Percentiles rank a stretch among this genome's conserved stretches.
Evolutionary conservation across 64 coral and sea anemone genomes (phyloP).

Genomic region (Porites australiensis): DNA sequence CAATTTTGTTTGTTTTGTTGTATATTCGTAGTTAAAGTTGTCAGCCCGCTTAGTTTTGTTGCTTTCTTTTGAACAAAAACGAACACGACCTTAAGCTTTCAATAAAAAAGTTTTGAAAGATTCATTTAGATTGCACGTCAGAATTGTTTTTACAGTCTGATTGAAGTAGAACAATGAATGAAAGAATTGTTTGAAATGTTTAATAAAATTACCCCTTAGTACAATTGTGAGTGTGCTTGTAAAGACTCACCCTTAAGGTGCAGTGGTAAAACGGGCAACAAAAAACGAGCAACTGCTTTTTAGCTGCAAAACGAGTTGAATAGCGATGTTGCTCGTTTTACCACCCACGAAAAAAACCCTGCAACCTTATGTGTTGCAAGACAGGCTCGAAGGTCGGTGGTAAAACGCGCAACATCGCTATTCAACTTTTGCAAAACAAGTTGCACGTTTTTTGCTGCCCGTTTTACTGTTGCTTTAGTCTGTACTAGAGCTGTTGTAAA

Average conservation of each 20-base stretch:
- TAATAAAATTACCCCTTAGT: conserved; percentile 60
- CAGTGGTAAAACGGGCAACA: no score
- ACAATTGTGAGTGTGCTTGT: conserved; percentile 14
- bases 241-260: not conserved
- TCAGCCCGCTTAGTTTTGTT: conserved; percentile 59
- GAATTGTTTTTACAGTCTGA: not conserved
- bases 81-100: conserved; percentile 4
- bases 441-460: no score
- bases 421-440: no score
- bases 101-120: not conserved
- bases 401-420: no score
- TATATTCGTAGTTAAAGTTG: conserved; percentile 23
- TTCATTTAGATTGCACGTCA: not conserved
- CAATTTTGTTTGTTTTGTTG: conserved; percentile 40
- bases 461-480: no score
- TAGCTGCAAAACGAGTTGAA: no score
- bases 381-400: no score
- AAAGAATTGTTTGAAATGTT: conserved; percentile 46
- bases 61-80: conserved; percentile 41
- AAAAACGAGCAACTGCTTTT: no score
- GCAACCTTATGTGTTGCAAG: no score
- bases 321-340: no score
- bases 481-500: no score
- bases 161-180: conserved; percentile 13
- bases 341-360: no score